Percentiles rank a stretch among this genome's conserved stretches.
These are phyloP conservation scores for Calcarius lapponicus DNA, from an alignment of 2,797 vertebrate species.

Conservation along the genomic window DNA sequence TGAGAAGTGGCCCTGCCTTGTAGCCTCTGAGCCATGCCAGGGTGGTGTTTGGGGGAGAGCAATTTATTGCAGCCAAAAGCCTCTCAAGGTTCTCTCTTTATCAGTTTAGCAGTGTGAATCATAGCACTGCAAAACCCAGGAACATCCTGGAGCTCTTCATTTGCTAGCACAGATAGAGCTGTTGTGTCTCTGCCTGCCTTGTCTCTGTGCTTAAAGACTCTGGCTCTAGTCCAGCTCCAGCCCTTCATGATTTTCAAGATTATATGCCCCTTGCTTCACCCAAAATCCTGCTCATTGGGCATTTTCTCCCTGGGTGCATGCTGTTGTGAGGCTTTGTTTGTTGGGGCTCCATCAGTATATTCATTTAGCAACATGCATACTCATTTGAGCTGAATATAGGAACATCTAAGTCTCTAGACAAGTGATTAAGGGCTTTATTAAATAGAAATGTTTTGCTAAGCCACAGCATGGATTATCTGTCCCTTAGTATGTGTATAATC, in stretches of 20 bases:
- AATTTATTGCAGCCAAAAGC: neutral
- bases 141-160: neutral
- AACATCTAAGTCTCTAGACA: conserved; percentile 15
- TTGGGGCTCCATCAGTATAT: neutral
- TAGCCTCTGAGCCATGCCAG: neutral
- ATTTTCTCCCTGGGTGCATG: neutral
- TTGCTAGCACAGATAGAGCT: neutral
- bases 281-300: neutral
- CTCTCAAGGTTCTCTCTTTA: neutral
- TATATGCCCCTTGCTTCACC: neutral
- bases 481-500: conserved; percentile 32
- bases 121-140: neutral
- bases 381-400: neutral
- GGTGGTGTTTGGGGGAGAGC: neutral
- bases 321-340: neutral
- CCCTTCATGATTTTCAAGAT: neutral
- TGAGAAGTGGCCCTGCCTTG: neutral
- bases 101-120: neutral
- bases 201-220: neutral
- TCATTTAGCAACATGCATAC: neutral
- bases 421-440: conserved; percentile 47
- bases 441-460: conserved; percentile 38
- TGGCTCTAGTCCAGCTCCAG: neutral
- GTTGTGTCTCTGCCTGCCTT: neutral
- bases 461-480: conserved; percentile 23